Evolutionary conservation across 2,113 vertebrate genomes (phyloP).

Genomic region (Mustela nigripes): DNA sequence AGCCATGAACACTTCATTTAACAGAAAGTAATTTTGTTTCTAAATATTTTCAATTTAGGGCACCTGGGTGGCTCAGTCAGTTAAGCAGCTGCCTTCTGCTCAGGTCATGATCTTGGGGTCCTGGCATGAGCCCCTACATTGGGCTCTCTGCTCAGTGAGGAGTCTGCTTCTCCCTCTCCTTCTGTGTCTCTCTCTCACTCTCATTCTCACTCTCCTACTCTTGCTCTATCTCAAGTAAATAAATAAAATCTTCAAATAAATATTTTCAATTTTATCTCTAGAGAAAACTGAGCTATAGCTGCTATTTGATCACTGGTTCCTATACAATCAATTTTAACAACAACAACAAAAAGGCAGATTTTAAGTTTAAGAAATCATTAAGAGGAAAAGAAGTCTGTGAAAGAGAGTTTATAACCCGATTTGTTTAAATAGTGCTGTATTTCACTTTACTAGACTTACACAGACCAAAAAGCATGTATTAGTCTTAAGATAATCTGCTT

Average conservation of each 20-base stretch:
- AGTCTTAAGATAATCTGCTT: background rate
- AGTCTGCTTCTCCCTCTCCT: background rate
- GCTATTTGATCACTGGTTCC: background rate
- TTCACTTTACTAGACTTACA: background rate
- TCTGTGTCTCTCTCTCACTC: background rate
- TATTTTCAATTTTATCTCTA: slow-evolving; percentile 4
- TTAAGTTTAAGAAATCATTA: background rate
- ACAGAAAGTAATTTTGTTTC: slow-evolving; percentile 14
- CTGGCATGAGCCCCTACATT: background rate
- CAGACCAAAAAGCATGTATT: background rate
- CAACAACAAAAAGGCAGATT: background rate
- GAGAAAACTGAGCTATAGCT: background rate
- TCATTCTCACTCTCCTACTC: no score
- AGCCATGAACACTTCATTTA: background rate
- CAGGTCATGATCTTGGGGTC: background rate
- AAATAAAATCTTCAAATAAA: background rate
- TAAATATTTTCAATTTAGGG: background rate
- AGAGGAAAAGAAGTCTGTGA: slow-evolving; percentile 19
- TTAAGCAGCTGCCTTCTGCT: background rate
- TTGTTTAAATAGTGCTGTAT: background rate
- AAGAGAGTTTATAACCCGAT: background rate
- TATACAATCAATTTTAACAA: background rate
- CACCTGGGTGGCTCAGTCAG: background rate
- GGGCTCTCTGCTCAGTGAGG: background rate
- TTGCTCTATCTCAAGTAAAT: background rate